Evolutionary conservation across 2,888 invertebrate genomes (phyloP).

Genomic region (Idaea straminata): DNA sequence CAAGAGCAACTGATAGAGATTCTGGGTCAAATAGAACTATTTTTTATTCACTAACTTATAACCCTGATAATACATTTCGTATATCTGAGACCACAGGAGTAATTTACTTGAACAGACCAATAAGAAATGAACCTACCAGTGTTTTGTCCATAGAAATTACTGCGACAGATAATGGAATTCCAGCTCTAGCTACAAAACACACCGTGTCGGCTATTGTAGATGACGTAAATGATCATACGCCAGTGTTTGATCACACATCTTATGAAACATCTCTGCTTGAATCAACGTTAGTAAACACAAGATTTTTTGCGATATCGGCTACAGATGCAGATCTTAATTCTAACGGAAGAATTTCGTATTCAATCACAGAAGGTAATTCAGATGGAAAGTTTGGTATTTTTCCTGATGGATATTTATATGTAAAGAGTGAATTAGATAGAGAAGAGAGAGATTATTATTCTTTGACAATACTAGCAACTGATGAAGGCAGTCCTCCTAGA

Average conservation of each 20-base stretch:
- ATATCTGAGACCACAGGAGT: slow-evolving; percentile 94
- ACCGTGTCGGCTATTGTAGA: slow-evolving; percentile 86
- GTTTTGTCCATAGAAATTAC: slow-evolving; percentile 87
- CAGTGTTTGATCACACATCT: slow-evolving; percentile 93
- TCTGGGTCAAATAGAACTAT: slow-evolving; percentile 93
- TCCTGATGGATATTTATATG: slow-evolving; percentile 95
- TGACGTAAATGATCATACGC: slow-evolving; percentile 97
- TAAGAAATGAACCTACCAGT: slow-evolving; percentile 87
- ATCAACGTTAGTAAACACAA: slow-evolving; percentile 93
- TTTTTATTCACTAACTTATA: slow-evolving; percentile 89
- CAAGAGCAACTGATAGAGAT: slow-evolving; percentile 92
- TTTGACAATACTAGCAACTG: slow-evolving; percentile 90
- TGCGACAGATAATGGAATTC: slow-evolving; percentile 91
- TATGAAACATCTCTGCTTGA: slow-evolving; percentile 96
- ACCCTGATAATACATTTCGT: slow-evolving; percentile 89
- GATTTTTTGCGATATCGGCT: slow-evolving; percentile 94
- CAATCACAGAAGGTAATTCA: slow-evolving; percentile 91
- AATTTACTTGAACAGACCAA: slow-evolving; percentile 90
- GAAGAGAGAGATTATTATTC: slow-evolving; percentile 96
- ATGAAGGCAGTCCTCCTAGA: slow-evolving; percentile 87
- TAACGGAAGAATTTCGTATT: slow-evolving; percentile 90
- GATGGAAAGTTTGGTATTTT: slow-evolving; percentile 95
- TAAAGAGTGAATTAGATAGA: slow-evolving; percentile 91
- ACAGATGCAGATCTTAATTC: slow-evolving; percentile 92
- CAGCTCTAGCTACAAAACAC: slow-evolving; percentile 87